Evolutionary conservation across 2,888 invertebrate genomes (phyloP), one percentile per base, ranked within the genome.

Genomic region (Agapetus fuscipes): DNA sequence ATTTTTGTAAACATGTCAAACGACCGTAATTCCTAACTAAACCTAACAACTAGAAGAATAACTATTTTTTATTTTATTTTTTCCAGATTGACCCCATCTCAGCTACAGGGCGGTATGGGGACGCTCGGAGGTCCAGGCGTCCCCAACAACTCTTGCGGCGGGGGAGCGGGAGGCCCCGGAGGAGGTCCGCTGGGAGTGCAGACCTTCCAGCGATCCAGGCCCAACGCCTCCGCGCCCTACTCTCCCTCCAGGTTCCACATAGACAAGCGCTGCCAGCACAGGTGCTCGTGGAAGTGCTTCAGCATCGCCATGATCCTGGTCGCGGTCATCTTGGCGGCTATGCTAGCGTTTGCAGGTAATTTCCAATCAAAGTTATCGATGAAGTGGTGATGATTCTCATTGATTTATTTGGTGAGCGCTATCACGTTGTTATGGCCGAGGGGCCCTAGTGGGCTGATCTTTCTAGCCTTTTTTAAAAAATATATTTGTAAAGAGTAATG

Each of bases 201-300:
- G 43, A 87, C 86, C 56, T 89, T 88, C 68, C 89, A 89, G 33
- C 76, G 86, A 47, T 69, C 72, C 51, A 36, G 42, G 13, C 71
- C 72, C 39, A 71, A 74, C 54, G 67, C 69, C 56, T 65, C 71
- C 56, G 82, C 83, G 54, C 86, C 86, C 62, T 88, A 89, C 72
- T 88, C 88, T 56, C 88, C 88, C 60, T 89, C 88, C 60, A 81
- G 90, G 65, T 90, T 90, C 74, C 88, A 89, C 75, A 87, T 90
- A 74, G 88, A 90, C 72, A 91, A 91, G 68, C 80, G 88, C 53
- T 90, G 88, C 71, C 87, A 86, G 64, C 88, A 88, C 64, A 78
- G 89, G 53, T 94, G 94, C 75, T 88, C 91, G 60, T 95, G 95
- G 95, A 90, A 91, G 70, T 94, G 93, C 66, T 83, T 89, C 62